Conservation (phyloP, 2,888 invertebrate species). For the Pristionchus entomophagus region DNA sequence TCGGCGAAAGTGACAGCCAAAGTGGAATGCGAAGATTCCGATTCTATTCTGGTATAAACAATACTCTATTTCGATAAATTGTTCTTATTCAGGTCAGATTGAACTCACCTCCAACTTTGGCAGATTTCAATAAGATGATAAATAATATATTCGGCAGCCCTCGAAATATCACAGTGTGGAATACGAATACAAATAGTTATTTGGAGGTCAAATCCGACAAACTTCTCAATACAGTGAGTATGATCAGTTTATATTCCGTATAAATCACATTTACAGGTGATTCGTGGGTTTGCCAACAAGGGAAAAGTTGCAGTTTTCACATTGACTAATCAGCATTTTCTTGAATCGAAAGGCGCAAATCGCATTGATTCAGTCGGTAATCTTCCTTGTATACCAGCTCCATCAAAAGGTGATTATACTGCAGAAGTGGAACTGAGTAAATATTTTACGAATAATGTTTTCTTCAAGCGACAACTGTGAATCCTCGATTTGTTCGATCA, state of each 20-base stretch:
- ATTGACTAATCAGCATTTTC: not conserved
- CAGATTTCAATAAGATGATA: not conserved
- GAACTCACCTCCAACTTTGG: not conserved
- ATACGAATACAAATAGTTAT: not conserved
- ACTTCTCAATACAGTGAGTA: not conserved
- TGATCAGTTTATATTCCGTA: not conserved
- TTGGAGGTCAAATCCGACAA: not conserved
- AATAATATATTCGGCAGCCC: not conserved
- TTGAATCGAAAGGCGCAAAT: too few relatives aligned
- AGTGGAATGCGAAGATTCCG: not conserved
- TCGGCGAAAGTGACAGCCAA: not conserved
- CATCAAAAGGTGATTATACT: not conserved
- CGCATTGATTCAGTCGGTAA: not conserved
- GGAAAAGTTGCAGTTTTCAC: not conserved
- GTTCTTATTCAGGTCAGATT: not conserved
- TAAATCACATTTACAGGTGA: not conserved
- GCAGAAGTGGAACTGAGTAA: not conserved
- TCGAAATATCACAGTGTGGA: not conserved
- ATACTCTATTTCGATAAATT: not conserved
- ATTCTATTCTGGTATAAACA: not conserved
- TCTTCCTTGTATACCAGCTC: not conserved
- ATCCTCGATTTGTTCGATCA: too few relatives aligned
- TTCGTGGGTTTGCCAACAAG: not conserved
- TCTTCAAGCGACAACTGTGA: not conserved
- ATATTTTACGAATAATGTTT: not conserved